A percentile compares a stretch with the other conserved stretches of the same genome.
phyloP scores from a whole-genome alignment of 2,113 vertebrate species.

The Oncorhynchus masou region DNA sequence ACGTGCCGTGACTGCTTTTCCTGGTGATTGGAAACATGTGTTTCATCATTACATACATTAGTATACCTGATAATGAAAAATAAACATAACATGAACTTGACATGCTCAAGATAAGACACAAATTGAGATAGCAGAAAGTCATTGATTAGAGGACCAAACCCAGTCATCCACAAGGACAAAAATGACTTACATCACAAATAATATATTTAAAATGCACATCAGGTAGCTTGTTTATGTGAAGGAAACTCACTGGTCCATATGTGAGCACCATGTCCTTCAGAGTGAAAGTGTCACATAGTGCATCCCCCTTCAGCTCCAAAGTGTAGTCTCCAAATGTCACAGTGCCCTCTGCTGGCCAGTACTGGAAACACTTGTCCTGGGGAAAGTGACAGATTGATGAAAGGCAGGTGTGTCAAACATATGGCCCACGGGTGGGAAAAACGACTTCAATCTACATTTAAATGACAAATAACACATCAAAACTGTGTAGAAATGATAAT shows the following conservation, averaged over 20 bases:
- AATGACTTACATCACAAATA: too few relatives aligned
- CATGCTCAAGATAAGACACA: too few relatives aligned
- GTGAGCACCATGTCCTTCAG: slow-evolving; percentile 68
- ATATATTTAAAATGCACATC: too few relatives aligned
- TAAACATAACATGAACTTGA: neutral
- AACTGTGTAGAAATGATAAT: too few relatives aligned
- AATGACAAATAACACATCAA: too few relatives aligned
- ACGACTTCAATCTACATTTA: neutral
- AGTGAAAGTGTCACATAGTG: slow-evolving; percentile 82
- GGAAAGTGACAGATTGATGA: slow-evolving; percentile 5
- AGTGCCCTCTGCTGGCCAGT: slow-evolving; percentile 87
- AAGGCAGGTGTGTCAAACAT: neutral
- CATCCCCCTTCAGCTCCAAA: slow-evolving; percentile 75
- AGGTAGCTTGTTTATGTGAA: neutral
- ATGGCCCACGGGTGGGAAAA: neutral
- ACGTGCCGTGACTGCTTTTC: slow-evolving; percentile 77
- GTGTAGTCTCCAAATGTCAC: slow-evolving; percentile 72
- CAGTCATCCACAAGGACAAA: too few relatives aligned
- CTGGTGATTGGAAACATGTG: slow-evolving; percentile 56
- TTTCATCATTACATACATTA: neutral
- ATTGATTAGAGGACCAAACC: too few relatives aligned
- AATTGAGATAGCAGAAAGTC: too few relatives aligned
- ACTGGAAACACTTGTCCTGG: slow-evolving; percentile 93
- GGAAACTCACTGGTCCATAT: slow-evolving; percentile 43
- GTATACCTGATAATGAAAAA: neutral